These are phyloP conservation scores for Scaptomyza polygonia DNA, from an alignment of 2,888 invertebrate species.

Conservation along the genomic window DNA sequence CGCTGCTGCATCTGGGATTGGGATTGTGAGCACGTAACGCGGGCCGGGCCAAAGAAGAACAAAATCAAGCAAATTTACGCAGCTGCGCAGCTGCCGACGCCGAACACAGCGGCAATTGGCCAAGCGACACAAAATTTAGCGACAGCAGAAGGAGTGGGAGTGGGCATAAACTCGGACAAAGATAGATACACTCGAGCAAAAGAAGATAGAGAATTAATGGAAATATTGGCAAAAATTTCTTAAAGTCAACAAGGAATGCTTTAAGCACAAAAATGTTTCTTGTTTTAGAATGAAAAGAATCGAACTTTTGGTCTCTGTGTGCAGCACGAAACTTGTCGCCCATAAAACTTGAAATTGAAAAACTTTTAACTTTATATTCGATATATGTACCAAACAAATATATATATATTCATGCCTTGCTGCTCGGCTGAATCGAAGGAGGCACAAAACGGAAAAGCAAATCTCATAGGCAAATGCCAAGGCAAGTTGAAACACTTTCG, in stretches of 20 bases:
- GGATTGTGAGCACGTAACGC: constrained; percentile 66
- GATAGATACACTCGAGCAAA: neutral
- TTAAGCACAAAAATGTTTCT: neutral
- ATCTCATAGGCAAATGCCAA: constrained; percentile 27
- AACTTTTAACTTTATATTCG: constrained; percentile 74
- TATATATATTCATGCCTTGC: constrained; percentile 7
- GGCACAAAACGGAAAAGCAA: constrained; percentile 14
- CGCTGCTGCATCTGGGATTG: constrained; percentile 51
- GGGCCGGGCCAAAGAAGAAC: constrained; percentile 31
- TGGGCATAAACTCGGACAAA: neutral
- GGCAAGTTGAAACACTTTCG: constrained; percentile 74
- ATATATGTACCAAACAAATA: constrained; percentile 43
- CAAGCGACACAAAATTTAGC: constrained; percentile 29
- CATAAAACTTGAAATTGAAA: constrained; percentile 80
- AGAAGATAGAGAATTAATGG: neutral
- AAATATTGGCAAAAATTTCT: neutral
- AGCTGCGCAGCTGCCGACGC: constrained; percentile 38
- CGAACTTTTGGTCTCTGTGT: constrained; percentile 13
- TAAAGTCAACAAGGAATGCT: neutral
- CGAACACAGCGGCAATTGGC: constrained; percentile 36
- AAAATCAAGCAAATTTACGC: constrained; percentile 64
- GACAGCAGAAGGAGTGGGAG: neutral
- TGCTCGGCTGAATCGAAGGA: constrained; percentile 56
- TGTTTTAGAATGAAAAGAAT: neutral
- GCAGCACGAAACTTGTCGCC: constrained; percentile 69